These are phyloP conservation scores for Noctua janthe DNA, from an alignment of 2,888 invertebrate species.

Conservation along the genomic window DNA sequence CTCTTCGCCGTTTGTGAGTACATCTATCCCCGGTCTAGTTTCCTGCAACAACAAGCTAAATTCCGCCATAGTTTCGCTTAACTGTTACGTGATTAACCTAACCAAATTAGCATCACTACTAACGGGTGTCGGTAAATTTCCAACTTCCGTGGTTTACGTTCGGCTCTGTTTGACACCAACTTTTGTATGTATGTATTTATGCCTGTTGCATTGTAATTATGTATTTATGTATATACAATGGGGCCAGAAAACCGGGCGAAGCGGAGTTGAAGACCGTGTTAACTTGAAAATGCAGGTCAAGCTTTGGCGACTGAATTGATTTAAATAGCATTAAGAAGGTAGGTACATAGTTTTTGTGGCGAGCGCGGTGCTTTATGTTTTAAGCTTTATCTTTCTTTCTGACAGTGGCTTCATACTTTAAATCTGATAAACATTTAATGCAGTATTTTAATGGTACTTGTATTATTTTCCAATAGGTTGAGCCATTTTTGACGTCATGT, in stretches of 20 bases:
- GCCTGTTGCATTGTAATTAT: constrained; percentile 66
- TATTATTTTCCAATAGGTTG: background rate
- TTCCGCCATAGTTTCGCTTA: constrained; percentile 31
- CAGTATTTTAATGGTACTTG: background rate
- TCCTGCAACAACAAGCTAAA: constrained; percentile 4
- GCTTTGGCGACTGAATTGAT: constrained; percentile 52
- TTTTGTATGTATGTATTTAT: constrained; percentile 70
- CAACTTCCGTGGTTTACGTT: constrained; percentile 78
- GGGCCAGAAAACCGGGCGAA: constrained; percentile 54
- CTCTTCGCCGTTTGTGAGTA: background rate
- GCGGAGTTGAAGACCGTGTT: constrained; percentile 54
- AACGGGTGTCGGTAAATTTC: constrained; percentile 69
- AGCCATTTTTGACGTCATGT: background rate
- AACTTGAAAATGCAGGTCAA: constrained; percentile 57
- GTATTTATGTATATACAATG: constrained; percentile 63
- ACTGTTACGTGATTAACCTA: constrained; percentile 50
- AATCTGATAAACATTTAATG: background rate
- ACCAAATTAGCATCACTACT: constrained; percentile 67
- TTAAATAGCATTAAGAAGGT: constrained; percentile 49
- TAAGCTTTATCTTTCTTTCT: background rate
- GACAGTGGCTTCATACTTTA: background rate
- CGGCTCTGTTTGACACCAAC: constrained; percentile 81
- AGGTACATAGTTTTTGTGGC: constrained; percentile 24
- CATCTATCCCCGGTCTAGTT: background rate
- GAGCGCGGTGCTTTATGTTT: background rate